Evolutionary conservation across 2,113 vertebrate species (phyloP).

Genomic region (Myiopsitta monachus): DNA sequence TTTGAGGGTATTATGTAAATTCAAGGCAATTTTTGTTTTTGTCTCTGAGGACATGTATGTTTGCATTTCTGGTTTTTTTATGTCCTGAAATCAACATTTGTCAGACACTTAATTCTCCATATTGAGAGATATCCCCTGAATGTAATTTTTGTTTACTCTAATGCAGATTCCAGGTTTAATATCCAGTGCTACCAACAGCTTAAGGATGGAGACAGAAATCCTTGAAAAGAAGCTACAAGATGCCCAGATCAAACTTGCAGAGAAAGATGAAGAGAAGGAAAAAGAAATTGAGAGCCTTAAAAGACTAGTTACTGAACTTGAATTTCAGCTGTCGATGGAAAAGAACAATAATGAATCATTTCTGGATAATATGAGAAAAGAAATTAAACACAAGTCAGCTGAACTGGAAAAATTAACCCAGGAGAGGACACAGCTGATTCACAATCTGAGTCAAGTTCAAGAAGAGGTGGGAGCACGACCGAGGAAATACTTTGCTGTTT

Average conservation of each 20-base stretch:
- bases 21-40: background rate
- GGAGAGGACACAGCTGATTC: slow-evolving; percentile 73
- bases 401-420: slow-evolving; percentile 76
- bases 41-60: background rate
- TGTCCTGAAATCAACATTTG: background rate
- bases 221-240: slow-evolving; percentile 75
- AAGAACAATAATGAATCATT: slow-evolving; percentile 59
- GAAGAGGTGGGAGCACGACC: slow-evolving; percentile 78
- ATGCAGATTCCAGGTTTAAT: slow-evolving; percentile 78
- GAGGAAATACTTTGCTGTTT: background rate
- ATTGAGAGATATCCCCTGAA: background rate
- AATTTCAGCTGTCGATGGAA: slow-evolving; percentile 75
- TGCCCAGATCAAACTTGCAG: slow-evolving; percentile 42
- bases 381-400: slow-evolving; percentile 75
- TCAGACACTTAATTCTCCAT: background rate
- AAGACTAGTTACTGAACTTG: slow-evolving; percentile 66
- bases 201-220: slow-evolving; percentile 67
- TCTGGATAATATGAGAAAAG: slow-evolving; percentile 71
- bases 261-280: slow-evolving; percentile 72
- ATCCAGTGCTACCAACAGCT: slow-evolving; percentile 65
- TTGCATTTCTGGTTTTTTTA: background rate
- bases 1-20: background rate
- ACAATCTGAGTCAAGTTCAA: slow-evolving; percentile 72
- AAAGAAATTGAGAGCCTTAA: slow-evolving; percentile 74
- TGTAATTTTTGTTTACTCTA: background rate